phyloP scores from a whole-genome alignment of 2,888 invertebrate species.

The Oeneis ivallda region DNA sequence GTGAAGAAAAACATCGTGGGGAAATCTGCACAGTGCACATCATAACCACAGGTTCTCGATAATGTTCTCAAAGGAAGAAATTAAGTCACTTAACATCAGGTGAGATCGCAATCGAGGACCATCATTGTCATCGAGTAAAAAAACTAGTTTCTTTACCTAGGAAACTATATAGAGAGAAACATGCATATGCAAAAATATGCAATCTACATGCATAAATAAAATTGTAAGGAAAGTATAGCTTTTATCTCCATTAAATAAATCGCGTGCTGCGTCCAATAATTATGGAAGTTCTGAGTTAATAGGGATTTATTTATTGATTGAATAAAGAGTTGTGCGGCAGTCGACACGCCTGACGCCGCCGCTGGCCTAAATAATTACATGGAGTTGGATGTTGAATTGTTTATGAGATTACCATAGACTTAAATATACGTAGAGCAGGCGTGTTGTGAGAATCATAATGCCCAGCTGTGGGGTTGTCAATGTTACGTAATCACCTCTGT shows the following conservation, averaged over 20 bases:
- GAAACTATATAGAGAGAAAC: too few relatives aligned
- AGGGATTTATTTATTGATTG: constrained; percentile 67
- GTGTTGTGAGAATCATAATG: too few relatives aligned
- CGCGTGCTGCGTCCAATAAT: constrained; percentile 43
- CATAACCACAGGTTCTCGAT: too few relatives aligned
- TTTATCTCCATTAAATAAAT: constrained; percentile 30
- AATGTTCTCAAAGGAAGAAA: too few relatives aligned
- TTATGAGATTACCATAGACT: constrained; percentile 47
- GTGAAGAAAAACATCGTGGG: too few relatives aligned
- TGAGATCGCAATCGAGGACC: too few relatives aligned
- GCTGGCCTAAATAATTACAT: constrained; percentile 67
- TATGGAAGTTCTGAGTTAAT: constrained; percentile 52
- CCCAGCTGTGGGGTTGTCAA: too few relatives aligned
- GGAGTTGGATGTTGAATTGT: constrained; percentile 57
- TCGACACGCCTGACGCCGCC: constrained; percentile 43
- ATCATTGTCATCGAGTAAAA: too few relatives aligned
- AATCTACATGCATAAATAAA: neutral
- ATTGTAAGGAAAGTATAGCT: constrained; percentile 20
- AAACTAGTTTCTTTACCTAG: too few relatives aligned
- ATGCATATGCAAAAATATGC: neutral
- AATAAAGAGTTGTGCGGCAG: constrained; percentile 50
- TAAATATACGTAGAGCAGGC: constrained; percentile 11
- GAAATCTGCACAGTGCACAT: too few relatives aligned
- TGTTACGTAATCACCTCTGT: too few relatives aligned
- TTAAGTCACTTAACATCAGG: too few relatives aligned